Conservation (phyloP, 1,140 invertebrate species). For the Calosoma granatense region DNA sequence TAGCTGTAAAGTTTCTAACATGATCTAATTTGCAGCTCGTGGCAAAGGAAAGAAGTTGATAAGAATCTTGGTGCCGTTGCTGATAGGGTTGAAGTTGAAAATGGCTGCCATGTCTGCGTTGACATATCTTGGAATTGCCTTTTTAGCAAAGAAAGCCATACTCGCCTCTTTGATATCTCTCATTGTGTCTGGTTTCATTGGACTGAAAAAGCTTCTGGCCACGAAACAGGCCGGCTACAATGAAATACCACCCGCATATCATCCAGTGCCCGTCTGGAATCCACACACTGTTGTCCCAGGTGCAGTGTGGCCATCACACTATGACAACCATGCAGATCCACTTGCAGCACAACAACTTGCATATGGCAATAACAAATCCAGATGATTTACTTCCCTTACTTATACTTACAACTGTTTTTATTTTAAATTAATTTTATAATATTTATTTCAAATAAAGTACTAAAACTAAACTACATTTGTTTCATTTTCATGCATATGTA, state of each 20-base stretch:
- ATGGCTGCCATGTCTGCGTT: slow-evolving; percentile 43
- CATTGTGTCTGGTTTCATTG: slow-evolving; percentile 48
- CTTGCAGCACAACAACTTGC: slow-evolving; percentile 37
- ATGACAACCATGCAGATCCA: slow-evolving; percentile 15
- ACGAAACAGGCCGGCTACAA: slow-evolving; percentile 10
- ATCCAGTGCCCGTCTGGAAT: background rate
- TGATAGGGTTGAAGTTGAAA: slow-evolving; percentile 50
- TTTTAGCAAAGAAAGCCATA: slow-evolving; percentile 57
- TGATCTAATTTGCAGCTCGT: slow-evolving; percentile 19
- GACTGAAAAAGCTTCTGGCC: slow-evolving; percentile 40
- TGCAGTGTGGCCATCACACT: background rate
- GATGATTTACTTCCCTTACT: no score
- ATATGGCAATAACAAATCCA: slow-evolving; percentile 36
- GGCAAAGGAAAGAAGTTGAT: slow-evolving; percentile 52
- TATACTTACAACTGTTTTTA: no score
- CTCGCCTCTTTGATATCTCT: slow-evolving; percentile 49
- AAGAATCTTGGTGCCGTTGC: slow-evolving; percentile 44
- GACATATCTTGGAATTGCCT: slow-evolving; percentile 45
- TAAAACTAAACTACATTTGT: no score
- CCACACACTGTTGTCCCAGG: background rate
- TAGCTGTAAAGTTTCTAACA: no score
- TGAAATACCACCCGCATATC: background rate
- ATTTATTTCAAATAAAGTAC: no score
- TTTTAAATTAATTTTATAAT: no score
- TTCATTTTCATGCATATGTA: no score